These are phyloP conservation scores for Furnarius figulus DNA, from an alignment of 2,113 vertebrate species.

Conservation along the genomic window DNA sequence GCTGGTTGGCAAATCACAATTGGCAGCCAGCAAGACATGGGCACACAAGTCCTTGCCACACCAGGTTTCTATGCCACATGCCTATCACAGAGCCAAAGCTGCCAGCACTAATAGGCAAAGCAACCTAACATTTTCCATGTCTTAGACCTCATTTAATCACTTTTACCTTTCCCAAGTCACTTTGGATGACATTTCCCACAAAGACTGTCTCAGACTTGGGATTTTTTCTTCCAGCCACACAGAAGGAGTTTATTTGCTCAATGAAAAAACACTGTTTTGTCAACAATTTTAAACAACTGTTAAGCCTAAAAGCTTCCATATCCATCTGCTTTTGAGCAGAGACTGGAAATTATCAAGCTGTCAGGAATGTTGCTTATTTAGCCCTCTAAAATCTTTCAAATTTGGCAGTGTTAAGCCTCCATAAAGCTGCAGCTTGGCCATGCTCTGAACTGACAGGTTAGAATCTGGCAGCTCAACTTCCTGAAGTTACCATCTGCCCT, in stretches of 20 bases:
- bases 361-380: constrained; percentile 42
- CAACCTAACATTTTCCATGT: neutral
- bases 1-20: neutral
- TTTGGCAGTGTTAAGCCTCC: constrained; percentile 40
- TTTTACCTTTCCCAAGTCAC: neutral
- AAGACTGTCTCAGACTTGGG: neutral
- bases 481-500: constrained; percentile 27
- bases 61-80: fast-evolving
- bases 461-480: neutral
- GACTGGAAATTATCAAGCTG: constrained; percentile 46
- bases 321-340: constrained; percentile 45
- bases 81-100: neutral
- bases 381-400: constrained; percentile 17
- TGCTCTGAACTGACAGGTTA: constrained; percentile 39
- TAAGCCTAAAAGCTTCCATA: constrained; percentile 38
- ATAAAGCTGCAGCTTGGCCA: constrained; percentile 32
- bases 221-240: neutral
- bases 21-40: neutral
- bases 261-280: constrained; percentile 37
- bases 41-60: neutral
- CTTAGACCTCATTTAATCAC: neutral
- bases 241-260: neutral
- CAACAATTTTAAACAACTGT: constrained; percentile 57
- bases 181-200: neutral
- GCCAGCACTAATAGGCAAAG: neutral